These are phyloP conservation scores for Protomyctophum bolini DNA, from an alignment of 2,113 vertebrate genomes.

Conservation along the genomic window DNA sequence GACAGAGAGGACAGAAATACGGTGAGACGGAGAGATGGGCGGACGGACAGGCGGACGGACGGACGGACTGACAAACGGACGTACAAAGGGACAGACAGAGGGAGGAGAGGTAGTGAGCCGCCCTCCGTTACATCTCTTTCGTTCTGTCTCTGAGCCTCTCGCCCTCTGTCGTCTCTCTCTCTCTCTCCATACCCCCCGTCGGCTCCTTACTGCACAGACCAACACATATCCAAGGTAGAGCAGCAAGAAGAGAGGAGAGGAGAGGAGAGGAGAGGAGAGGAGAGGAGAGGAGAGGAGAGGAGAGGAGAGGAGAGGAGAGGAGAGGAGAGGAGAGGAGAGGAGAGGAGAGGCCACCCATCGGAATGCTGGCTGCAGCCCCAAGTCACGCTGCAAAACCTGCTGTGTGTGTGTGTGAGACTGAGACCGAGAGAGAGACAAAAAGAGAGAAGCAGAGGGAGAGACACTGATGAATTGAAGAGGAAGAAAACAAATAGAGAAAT, in stretches of 20 bases:
- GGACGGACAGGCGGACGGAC: no score
- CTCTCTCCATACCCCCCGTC: constrained; percentile 17
- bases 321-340: constrained; percentile 11
- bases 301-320: constrained; percentile 10
- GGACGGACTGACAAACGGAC: no score
- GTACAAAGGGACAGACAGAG: no score
- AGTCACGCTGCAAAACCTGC: constrained; percentile 13
- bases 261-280: constrained; percentile 28
- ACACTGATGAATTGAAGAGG: background rate
- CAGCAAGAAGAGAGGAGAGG: constrained; percentile 38
- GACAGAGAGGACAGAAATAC: background rate
- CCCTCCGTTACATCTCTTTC: background rate
- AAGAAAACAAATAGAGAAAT: no score
- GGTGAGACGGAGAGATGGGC: no score
- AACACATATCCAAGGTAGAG: constrained; percentile 56
- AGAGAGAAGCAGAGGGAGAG: background rate
- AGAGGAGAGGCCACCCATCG: constrained; percentile 27
- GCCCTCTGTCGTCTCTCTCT: background rate
- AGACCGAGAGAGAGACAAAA: no score
- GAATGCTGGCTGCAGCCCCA: constrained; percentile 21
- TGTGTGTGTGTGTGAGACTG: constrained; percentile 8
- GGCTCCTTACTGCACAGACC: constrained; percentile 55
- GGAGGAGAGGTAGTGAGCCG: constrained; percentile 6
- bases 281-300: constrained; percentile 11
- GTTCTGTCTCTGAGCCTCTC: constrained; percentile 3